phyloP scores from a whole-genome alignment of 2,888 invertebrate genomes.

The Drosophila meridiana region DNA sequence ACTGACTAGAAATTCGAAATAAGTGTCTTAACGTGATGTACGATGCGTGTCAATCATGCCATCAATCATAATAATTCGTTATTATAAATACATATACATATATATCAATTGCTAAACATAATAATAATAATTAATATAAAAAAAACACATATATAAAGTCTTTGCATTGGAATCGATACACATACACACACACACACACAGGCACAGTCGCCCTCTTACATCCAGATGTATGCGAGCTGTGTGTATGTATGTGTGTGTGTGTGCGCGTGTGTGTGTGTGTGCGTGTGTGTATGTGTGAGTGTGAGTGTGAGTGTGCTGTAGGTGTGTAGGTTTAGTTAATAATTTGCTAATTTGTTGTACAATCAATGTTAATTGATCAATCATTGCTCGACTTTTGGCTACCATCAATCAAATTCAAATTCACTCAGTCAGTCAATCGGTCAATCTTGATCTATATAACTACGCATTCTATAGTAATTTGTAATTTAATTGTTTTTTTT shows the following conservation, averaged over 20 bases:
- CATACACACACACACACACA: conserved; percentile 29
- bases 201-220: conserved; percentile 13
- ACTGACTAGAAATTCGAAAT: conserved; percentile 65
- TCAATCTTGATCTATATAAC: conserved; percentile 40
- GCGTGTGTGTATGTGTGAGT: conserved; percentile 3
- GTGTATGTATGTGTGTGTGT: neutral
- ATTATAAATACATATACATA: conserved; percentile 20
- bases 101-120: conserved; percentile 54
- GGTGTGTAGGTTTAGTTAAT: conserved; percentile 28
- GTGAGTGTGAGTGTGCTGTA: conserved; percentile 5
- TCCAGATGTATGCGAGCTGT: conserved; percentile 25
- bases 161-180: conserved; percentile 71
- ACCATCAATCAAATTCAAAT: conserved; percentile 33
- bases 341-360: conserved; percentile 50
- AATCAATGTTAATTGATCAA: conserved; percentile 45
- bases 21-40: conserved; percentile 40
- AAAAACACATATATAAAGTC: conserved; percentile 54
- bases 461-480: conserved; percentile 50
- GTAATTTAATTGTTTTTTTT: conserved; percentile 1
- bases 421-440: conserved; percentile 42
- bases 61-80: conserved; percentile 40
- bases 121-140: conserved; percentile 29
- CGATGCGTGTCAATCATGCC: conserved; percentile 31
- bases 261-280: neutral
- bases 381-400: conserved; percentile 40